Base-by-base conservation (phyloP, 2,797 vertebrate species). In the Typhlichthys eigenmanni region DNA sequence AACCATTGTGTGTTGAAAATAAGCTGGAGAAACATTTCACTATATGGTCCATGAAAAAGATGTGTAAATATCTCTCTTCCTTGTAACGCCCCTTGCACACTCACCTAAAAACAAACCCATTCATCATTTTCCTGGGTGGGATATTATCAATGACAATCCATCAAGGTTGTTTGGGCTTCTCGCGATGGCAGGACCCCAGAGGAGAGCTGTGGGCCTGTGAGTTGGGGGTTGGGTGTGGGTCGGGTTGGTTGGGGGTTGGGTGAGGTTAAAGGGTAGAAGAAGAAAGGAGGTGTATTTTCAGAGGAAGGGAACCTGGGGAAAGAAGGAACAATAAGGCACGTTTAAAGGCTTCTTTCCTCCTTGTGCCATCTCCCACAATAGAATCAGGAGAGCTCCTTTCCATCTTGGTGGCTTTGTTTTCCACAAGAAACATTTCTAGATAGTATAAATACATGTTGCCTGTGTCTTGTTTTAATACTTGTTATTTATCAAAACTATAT, bases 71-170 rank as follows among this genome's bases (percentile, higher is more conserved):
- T 72, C 66, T 66, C 71, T 8, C 69, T 70, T 71, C 80, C 78
- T 61, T 74, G 71, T 76, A 78, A 83, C 85, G 77, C 85, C 85
- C 85, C 87, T 88, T 79, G 34, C 68, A 47, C 49, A 60, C 17
- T 55, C 57, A n/a, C 47, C 81, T 89, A 89, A 87, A 89, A 86
- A 81, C 80, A 4, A 86, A 89, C 91, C 91, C 90, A 92, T 94
- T 91, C 92, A 92, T 87, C 81, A 73, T 90, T 91, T 79, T 75
- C 62, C 49, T 49, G 69, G 88, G 87, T 78, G 77, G 83, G 88
- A 92, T 94, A 92, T 92, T 85, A 95, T 95, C 92, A 93, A 94
- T 95, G 93, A 91, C 78, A 73, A 92, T 93, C 92, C 90, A 92
- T 94, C 89, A 84, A 64, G 64, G 85, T 78, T 88, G 88, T 90